Base-by-base conservation (phyloP, 2,888 invertebrate species). In the Patella pellucida region DNA sequence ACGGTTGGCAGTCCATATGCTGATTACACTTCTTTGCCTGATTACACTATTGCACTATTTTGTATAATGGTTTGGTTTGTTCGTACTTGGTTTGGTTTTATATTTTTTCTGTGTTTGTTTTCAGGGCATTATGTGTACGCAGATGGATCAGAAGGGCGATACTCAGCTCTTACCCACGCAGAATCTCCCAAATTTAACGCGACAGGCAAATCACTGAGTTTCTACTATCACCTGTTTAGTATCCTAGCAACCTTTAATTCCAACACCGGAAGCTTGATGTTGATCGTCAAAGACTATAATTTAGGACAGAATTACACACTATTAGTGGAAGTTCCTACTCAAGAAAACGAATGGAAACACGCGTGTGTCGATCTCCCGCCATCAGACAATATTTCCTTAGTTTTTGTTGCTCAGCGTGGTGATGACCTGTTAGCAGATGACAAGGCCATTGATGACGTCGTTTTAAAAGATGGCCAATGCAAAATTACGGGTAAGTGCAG, bases 71-170 rank as follows among this genome's bases (percentile, higher is more conserved):
- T n/a, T n/a, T n/a, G n/a, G n/a, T n/a, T n/a, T n/a, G n/a, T n/a
- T n/a, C n/a, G n/a, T n/a, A n/a, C n/a, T n/a, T n/a, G n/a, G n/a
- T n/a, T n/a, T n/a, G n/a, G n/a, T n/a, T n/a, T n/a, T n/a, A n/a
- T n/a, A n/a, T n/a, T n/a, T n/a, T n/a, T 41, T 9, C 9, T 41
- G 41, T 41, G 16, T 62, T 14, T 51, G 69, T 54, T 62, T 74
- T 1, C 76, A 88, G 88, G 87, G 19, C 72, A 83, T 77, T 88
- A 85, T 74, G 75, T 86, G 76, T 85, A 86, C 72, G 83, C 85
- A 12, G 84, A 87, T 68, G 84, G 81, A 1, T 80, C 80, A 67
- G 73, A 81, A 19, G 85, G 85, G 2, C 70, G 77, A 0, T 56
- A 76, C 1, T 81, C 80, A 9, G 85, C 84, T 23, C 73, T 77